phyloP scores from a whole-genome alignment of 2,888 invertebrate genomes.

The Acrocera orbiculus region DNA sequence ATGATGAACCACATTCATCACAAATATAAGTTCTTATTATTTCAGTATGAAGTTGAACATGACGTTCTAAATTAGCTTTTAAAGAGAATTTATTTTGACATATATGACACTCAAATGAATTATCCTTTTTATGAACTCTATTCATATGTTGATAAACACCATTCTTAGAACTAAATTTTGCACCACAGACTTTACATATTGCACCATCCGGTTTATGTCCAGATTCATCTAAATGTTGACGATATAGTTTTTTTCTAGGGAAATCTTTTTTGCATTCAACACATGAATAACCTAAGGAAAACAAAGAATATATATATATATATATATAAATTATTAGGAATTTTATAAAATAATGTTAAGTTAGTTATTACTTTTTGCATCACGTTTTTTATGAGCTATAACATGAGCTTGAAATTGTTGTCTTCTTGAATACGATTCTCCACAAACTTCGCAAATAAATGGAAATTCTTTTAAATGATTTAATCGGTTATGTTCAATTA shows the following conservation, averaged over 20 bases:
- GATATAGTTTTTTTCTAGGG: conserved; percentile 26
- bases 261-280: conserved; percentile 28
- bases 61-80: conserved; percentile 30
- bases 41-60: conserved; percentile 30
- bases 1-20: conserved; percentile 29
- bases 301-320: background rate
- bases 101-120: conserved; percentile 31
- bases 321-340: background rate
- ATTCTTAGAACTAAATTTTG: conserved; percentile 27
- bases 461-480: conserved; percentile 30
- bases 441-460: conserved; percentile 30
- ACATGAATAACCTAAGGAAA: conserved; percentile 23
- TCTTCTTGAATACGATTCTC: conserved; percentile 29
- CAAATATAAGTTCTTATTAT: conserved; percentile 30
- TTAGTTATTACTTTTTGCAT: conserved; percentile 29
- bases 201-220: conserved; percentile 30
- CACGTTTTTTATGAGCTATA: conserved; percentile 30
- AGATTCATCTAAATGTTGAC: conserved; percentile 28
- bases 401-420: conserved; percentile 31
- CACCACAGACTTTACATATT: conserved; percentile 31
- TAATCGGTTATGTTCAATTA: conserved; percentile 28
- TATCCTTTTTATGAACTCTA: conserved; percentile 29
- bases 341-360: conserved; percentile 6
- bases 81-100: conserved; percentile 30
- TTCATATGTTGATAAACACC: conserved; percentile 30